Conservation (phyloP, 2,113 vertebrate genomes). For the Poeciliopsis occidentalis region DNA sequence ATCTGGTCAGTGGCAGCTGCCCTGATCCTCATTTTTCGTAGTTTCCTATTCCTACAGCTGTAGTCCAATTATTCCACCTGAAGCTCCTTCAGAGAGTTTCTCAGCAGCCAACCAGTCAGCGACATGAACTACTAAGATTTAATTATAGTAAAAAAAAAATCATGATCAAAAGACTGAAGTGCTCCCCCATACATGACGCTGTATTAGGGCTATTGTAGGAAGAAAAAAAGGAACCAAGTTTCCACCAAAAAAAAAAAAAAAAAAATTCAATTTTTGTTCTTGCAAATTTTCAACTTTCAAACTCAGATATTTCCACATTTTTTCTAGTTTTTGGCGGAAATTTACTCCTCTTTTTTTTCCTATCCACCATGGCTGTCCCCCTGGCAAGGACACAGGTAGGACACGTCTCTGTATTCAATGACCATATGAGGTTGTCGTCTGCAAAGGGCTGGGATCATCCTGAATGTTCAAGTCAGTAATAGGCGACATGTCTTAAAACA, state of each 20-base stretch:
- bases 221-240: too few relatives aligned
- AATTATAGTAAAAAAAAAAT: constrained; percentile 21
- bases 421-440: not conserved
- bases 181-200: not conserved
- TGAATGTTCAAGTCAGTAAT: not conserved
- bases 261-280: too few relatives aligned
- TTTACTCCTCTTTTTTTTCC: too few relatives aligned
- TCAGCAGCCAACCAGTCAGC: constrained; percentile 47
- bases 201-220: too few relatives aligned
- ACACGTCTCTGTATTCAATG: not conserved
- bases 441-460: constrained; percentile 7
- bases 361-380: not conserved
- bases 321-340: too few relatives aligned
- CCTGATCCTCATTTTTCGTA: not conserved
- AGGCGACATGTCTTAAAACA: not conserved
- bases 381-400: constrained; percentile 6
- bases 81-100: constrained; percentile 4
- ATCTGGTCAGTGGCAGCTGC: not conserved
- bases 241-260: too few relatives aligned
- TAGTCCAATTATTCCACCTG: too few relatives aligned
- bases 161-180: constrained; percentile 38
- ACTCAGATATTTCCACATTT: too few relatives aligned
- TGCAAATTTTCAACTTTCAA: too few relatives aligned
- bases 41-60: not conserved
- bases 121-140: constrained; percentile 32